Base-by-base conservation (phyloP, 2,888 invertebrate genomes). In the Phyto melanocephala region DNA sequence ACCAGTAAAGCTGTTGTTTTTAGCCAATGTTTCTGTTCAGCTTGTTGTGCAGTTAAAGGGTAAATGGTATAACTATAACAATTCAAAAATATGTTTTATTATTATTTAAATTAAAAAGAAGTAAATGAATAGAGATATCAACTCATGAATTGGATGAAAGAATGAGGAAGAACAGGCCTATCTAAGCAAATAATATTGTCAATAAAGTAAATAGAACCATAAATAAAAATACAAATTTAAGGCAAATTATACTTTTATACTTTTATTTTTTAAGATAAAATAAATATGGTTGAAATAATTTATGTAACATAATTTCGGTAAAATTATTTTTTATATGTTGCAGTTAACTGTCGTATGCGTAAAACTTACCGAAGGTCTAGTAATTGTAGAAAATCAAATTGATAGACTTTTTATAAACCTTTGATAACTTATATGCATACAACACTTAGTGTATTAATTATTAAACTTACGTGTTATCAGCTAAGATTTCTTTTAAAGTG, bases 1-100 rank as follows among this genome's bases (percentile, higher is more conserved):
- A 96, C 95, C 62, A 96, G 93, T 11, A 97, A 90, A 13, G 93
- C 93, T 3, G 95, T 93, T 58, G 95, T 93, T n/a, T 94, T 93
- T 2, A 89, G 85, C 92, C 92, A 91, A 81, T 88, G 85, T 60
- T 89, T 89, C 80, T 89, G 88, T 13, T 86, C 85, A 6, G 88
- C 89, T 85, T 92, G 89, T 72, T 89, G 89, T 4, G 87, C 90
- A 1, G 92, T 92, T 86, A 95, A 92, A 84, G 93, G 93, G 87
- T 95, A 94, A 83, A 95, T 90, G 24, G 94, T 94, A 86, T 95
- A 95, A 89, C 94, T 92, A 83, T 10, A 83, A 80, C 74, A 33
- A 24, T 58, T 65, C 11, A 71, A 70, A 10, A 28, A 47, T 20
- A 47, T 63, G 45, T 40, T 47, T 35, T n/a, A 62, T 63, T 72